Percentiles rank a stretch among this genome's conserved stretches.
Evolutionary conservation across 2,797 vertebrate genomes (phyloP).

Genomic region (Carduelis carduelis): DNA sequence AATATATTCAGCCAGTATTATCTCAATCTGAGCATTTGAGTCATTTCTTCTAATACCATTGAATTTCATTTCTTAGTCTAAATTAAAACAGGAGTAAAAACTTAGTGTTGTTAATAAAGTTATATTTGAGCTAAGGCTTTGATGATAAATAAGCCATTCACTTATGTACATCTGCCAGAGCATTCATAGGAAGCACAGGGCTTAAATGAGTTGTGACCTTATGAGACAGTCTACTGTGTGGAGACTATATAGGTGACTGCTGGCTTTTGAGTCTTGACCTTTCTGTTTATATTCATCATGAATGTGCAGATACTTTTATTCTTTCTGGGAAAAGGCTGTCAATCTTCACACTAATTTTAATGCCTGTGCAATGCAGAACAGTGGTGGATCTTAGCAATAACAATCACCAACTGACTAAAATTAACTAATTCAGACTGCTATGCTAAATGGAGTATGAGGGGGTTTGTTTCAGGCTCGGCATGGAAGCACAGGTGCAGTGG

Average conservation of each 20-base stretch:
- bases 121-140: conserved; percentile 27
- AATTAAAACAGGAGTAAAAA: conserved; percentile 8
- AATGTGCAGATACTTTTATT: conserved; percentile 63
- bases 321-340: conserved; percentile 55
- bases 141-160: conserved; percentile 57
- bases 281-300: conserved; percentile 68
- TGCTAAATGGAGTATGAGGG: conserved; percentile 50
- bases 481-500: conserved; percentile 39
- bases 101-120: conserved; percentile 8
- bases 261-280: conserved; percentile 69
- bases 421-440: conserved; percentile 60
- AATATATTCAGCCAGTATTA: neutral
- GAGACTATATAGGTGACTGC: conserved; percentile 70
- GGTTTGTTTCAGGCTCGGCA: conserved; percentile 57
- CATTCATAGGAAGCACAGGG: conserved; percentile 44
- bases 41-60: neutral
- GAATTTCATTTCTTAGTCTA: neutral
- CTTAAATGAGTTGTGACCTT: conserved; percentile 68
- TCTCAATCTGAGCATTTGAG: neutral
- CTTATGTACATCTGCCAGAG: conserved; percentile 56
- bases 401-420: conserved; percentile 59
- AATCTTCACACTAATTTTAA: conserved; percentile 52
- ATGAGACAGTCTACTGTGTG: conserved; percentile 61
- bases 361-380: conserved; percentile 35
- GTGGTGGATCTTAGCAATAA: conserved; percentile 56